A percentile compares a stretch with the other conserved stretches of the same genome.
Conservation (phyloP, 2,888 invertebrate genomes). For the Hypolimnas misippus region DNA sequence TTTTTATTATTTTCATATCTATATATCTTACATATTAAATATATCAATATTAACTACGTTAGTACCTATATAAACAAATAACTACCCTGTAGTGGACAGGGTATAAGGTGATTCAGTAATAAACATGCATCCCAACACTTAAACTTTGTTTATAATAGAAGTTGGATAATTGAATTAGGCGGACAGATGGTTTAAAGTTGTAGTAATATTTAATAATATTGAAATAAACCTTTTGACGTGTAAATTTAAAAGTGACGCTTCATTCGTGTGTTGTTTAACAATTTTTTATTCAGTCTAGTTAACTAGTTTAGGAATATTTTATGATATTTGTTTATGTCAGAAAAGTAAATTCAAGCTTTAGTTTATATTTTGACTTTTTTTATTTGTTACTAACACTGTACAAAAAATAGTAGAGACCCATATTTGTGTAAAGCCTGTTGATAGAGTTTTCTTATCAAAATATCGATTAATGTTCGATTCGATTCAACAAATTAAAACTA, state of each 20-base stretch:
- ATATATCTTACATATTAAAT: no score
- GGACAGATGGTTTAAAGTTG: background rate
- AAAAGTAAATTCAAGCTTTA: background rate
- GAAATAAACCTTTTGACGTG: background rate
- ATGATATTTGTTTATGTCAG: conserved; percentile 7
- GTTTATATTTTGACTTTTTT: background rate
- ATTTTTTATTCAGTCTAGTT: conserved; percentile 4
- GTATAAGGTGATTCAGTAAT: background rate
- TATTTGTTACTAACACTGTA: conserved; percentile 11
- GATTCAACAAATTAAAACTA: no score
- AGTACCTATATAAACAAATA: background rate
- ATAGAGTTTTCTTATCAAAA: no score
- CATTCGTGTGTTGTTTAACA: background rate
- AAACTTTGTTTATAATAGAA: conserved; percentile 2
- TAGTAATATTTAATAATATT: background rate
- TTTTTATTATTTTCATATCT: no score
- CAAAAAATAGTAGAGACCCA: no score
- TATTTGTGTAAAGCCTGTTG: no score
- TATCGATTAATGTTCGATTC: no score
- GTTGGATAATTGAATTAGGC: background rate
- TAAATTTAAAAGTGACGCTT: background rate
- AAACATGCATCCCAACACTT: background rate
- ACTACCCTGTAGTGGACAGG: background rate
- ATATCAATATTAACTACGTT: no score
- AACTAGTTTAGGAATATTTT: conserved; percentile 13